Evolutionary conservation across 2,888 invertebrate species (phyloP), one percentile per base, ranked within the genome.

Genomic region (Busseola fusca): DNA sequence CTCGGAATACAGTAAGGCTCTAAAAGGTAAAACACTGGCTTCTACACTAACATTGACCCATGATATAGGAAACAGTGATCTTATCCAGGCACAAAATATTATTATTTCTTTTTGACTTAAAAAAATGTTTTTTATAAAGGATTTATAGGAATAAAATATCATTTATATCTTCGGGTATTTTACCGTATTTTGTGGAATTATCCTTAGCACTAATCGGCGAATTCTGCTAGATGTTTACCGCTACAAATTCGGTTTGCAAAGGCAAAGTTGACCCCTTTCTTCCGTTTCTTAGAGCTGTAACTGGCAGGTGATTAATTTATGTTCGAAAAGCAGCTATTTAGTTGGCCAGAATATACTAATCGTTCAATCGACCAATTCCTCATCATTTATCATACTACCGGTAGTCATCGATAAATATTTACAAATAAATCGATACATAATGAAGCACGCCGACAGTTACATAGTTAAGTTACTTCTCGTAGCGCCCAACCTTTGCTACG

Each of bases 401-500:
- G 21, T n/a, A 18, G 0, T 34, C 65, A 74, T 34, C 30, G 9
- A 37, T 30, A 42, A 30, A 50, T 0, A 42, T 45, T 30, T 10
- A 50, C 56, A 30, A 48, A 52, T 2, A n/a, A 62, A 30, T 57
- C 27, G 9, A 50, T 48, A 12, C 25, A 25, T 18, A 0, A 27
- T 34, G 7, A 45, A 52, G 54, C 42, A 48, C 18, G 21, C 16
- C 57, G 21, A 25, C 12, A 58, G 1, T 58, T 30, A 67, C 34
- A 34, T 34, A 34, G 57, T 68, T 72, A 58, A 42, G 57, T 58
- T 64, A 69, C 58, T 37, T 68, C 42, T 21, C 69, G 72, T 69
- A 83, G 69, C 40, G 64, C 58, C 27, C 73, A 76, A 76, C 72
- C 10, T 4, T n/a, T 10, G 48, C 48, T 50, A 50, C 48, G 48